phyloP scores from a whole-genome alignment of 2,888 invertebrate species.

The Liodrosophila aerea region DNA sequence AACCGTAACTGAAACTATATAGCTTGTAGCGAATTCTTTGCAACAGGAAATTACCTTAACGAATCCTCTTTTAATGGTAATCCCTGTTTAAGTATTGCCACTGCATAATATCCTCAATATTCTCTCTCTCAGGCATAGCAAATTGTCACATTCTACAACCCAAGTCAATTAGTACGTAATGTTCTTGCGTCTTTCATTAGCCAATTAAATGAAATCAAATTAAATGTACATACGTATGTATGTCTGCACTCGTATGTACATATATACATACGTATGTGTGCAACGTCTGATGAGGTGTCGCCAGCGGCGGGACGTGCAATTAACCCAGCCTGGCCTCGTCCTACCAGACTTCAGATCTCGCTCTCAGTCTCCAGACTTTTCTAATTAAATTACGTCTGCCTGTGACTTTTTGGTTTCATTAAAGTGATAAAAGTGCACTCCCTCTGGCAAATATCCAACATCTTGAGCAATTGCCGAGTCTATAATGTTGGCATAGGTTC shows the following conservation, averaged over 20 bases:
- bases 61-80: constrained; percentile 36
- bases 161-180: constrained; percentile 12
- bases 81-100: constrained; percentile 12
- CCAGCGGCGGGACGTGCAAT: constrained; percentile 43
- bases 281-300: constrained; percentile 48
- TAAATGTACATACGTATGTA: not conserved
- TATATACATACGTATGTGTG: not conserved
- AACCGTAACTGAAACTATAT: not conserved
- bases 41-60: constrained; percentile 71
- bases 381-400: constrained; percentile 55
- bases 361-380: constrained; percentile 31
- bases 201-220: constrained; percentile 13
- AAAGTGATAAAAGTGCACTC: constrained; percentile 33
- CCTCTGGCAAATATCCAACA: constrained; percentile 39
- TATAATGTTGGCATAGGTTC: no score
- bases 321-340: constrained; percentile 26
- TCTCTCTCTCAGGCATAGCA: not conserved
- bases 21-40: constrained; percentile 23
- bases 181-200: not conserved
- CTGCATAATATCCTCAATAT: no score
- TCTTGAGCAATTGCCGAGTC: not conserved
- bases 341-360: not conserved
- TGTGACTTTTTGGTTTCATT: constrained; percentile 33
- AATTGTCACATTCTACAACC: not conserved
- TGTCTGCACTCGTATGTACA: not conserved